Evolutionary conservation across 2,888 invertebrate species (phyloP), one percentile per base, ranked within the genome.

Genomic region (Drosophila longiperda): DNA sequence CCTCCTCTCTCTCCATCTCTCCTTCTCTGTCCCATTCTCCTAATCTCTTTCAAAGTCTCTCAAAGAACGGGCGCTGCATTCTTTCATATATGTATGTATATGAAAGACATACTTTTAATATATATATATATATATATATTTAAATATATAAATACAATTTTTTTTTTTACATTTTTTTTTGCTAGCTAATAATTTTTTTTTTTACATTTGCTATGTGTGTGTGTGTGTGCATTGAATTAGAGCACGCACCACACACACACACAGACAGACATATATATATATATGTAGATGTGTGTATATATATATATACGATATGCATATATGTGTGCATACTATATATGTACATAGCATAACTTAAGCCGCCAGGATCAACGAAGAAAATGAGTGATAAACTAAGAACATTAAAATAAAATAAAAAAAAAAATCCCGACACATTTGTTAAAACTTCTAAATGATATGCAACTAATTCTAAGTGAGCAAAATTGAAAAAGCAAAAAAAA

Each of bases 331-430:
- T 36, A 42, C 50, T 71, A 68, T 54, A 60, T 52, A 69, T 55
- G 57, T 57, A 69, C 49, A 49, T 65, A 63, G 34, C 55, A 48
- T 65, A 73, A 68, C 60, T 76, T 82, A 83, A 89, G 85, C 83
- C 91, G 91, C 88, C 92, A 91, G 91, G 88, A 92, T 92, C 92
- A 92, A 92, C 92, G 92, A 92, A 92, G 90, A 83, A 91, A 87
- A 83, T 90, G 90, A 92, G 92, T 92, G 92, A 92, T 92, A 92
- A 91, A 83, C 60, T 50, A 71, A 73, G 53, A 70, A 63, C 60
- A 58, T 57, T 36, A 55, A 65, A 34, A 69, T 36, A 55, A 65
- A 34, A 69, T 50, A 34, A 63, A 61, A 49, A 63, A 61, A 49
- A 45, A 38, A 38, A 40, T 36, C 55, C 57, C 49, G 36, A 49